Evolutionary conservation across 2,797 vertebrate species (phyloP).

Genomic region (Eurystomus glaucurus): DNA sequence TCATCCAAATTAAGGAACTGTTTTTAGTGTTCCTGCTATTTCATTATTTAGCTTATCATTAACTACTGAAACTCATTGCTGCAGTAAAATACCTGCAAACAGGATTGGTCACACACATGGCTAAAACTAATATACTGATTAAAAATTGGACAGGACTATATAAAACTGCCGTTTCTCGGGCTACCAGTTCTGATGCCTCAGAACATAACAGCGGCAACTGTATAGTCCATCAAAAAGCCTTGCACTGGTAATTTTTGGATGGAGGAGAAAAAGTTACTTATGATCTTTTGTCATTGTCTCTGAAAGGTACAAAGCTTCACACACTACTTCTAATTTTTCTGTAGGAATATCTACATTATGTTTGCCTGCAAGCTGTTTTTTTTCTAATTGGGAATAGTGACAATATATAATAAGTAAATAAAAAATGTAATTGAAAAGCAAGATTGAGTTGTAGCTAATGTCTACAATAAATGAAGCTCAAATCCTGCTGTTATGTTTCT

Average conservation of each 20-base stretch:
- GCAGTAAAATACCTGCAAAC: constrained; percentile 57
- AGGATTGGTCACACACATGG: constrained; percentile 16
- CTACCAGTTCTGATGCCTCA: not conserved
- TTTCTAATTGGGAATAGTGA: constrained; percentile 47
- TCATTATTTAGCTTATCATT: constrained; percentile 26
- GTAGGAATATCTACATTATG: not conserved
- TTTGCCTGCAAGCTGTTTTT: constrained; percentile 6
- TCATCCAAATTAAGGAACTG: not conserved
- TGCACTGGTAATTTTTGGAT: not conserved
- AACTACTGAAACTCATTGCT: constrained; percentile 55
- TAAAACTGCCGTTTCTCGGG: not conserved
- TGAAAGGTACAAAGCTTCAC: not conserved
- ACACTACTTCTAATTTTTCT: constrained; percentile 17
- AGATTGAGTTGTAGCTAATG: constrained; percentile 28
- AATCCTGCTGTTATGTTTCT: constrained; percentile 19
- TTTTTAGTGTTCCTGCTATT: constrained; percentile 14
- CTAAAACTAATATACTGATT: constrained; percentile 23
- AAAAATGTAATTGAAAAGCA: constrained; percentile 53
- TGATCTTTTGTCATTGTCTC: not conserved
- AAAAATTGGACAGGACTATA: not conserved
- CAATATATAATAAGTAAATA: constrained; percentile 54
- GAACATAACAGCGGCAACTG: not conserved
- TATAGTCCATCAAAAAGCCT: not conserved
- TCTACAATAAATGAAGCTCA: constrained; percentile 50
- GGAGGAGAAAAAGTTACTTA: not conserved